Base-by-base conservation (phyloP, 1,140 invertebrate species). In the Musca domestica region DNA sequence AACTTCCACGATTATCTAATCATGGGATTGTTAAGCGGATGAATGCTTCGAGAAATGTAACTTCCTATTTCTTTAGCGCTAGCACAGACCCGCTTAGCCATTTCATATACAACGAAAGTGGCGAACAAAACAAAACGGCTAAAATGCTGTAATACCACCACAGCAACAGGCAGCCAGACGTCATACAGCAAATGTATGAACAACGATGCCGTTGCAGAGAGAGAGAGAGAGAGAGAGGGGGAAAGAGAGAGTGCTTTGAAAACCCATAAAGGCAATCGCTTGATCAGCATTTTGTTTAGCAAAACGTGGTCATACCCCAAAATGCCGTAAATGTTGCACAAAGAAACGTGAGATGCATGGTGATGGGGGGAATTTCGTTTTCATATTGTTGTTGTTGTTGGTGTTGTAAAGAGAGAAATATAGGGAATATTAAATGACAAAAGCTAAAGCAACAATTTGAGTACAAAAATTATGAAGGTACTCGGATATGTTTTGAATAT, bases 1-100 rank as follows among this genome's bases (percentile, higher is more conserved):
- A 61, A 61, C 56, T 61, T 61, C 56, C 56, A 61, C 27, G 56
- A 61, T 61, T 61, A 61, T 61, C 56, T 61, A 61, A 61, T 61
- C 30, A 61, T 12, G n/a, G 17, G 12, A n/a, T 56, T 51, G 23
- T 58, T 61, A 34, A 17, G 27, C 56, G 27, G n/a, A 58, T 30
- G 30, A 54, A 54, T 20, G 10, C 19, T 10, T 12, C 2, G 12
- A 9, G 3, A 22, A 54, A 54, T 22, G 22, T 22, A 54, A 61
- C 56, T 61, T 61, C 56, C 56, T 61, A 34, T 17, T 61, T 34
- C 27, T 58, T 58, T 54, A 23, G 23, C 10, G 15, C 17, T 12
- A 41, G 34, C n/a, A 41, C 34, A 41, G 4, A 41, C 34, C 6
- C 34, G 12, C 10, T n/a, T n/a, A n/a, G n/a, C n/a, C 34, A 41